Conservation (phyloP, 2,797 vertebrate species). For the Alauda arvensis region DNA sequence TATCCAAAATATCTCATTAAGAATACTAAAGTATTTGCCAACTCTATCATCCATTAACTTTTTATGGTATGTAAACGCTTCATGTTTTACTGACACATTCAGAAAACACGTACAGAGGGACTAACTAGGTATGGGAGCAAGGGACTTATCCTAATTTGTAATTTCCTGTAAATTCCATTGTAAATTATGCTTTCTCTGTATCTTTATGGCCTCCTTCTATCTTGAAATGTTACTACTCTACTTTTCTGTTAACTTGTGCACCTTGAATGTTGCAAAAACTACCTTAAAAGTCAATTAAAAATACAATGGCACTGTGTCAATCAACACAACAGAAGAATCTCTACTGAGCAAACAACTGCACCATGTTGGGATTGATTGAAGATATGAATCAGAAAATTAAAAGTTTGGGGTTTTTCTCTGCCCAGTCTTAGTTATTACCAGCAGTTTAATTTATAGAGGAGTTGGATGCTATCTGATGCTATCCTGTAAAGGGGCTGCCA, state of each 20-base stretch:
- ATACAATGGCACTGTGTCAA: constrained; percentile 52
- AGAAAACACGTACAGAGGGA: not conserved
- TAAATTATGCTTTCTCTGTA: constrained; percentile 49
- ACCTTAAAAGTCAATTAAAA: constrained; percentile 65
- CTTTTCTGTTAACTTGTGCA: constrained; percentile 63
- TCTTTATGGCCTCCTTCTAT: constrained; percentile 62
- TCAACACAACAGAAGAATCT: constrained; percentile 50
- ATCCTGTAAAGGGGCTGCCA: constrained; percentile 22
- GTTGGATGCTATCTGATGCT: constrained; percentile 54
- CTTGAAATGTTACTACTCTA: constrained; percentile 52
- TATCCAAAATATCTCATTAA: constrained; percentile 6
- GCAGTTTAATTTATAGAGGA: constrained; percentile 57
- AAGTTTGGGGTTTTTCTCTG: not conserved
- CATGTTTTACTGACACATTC: not conserved
- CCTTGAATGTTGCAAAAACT: constrained; percentile 66
- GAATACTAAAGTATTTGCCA: not conserved
- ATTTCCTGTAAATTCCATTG: constrained; percentile 51
- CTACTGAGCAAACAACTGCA: constrained; percentile 58
- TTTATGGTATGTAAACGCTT: not conserved
- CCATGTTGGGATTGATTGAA: constrained; percentile 66
- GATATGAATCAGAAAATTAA: constrained; percentile 71
- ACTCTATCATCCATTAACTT: constrained; percentile 14
- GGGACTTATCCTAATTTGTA: constrained; percentile 20
- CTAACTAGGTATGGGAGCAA: not conserved
- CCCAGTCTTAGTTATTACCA: constrained; percentile 58